Evolutionary conservation across 2,113 vertebrate genomes (phyloP), one percentile per base, ranked within the genome.

Genomic region (Rhipidura dahli): DNA sequence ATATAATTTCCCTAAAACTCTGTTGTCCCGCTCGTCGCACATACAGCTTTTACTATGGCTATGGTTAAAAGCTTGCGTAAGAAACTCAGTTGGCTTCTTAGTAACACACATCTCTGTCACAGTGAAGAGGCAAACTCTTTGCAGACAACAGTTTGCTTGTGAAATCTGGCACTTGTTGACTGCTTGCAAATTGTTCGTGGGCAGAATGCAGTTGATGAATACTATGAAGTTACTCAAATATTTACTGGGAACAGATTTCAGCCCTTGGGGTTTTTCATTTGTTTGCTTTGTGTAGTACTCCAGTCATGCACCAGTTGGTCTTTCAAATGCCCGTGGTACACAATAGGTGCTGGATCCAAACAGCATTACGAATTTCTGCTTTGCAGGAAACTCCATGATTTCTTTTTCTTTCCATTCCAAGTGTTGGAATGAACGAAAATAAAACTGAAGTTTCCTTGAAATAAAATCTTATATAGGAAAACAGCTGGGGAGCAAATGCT

Each of bases 201-300:
- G 68, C 64, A 96, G 44, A 86, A 71, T 10, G 1, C 56, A 83
- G 83, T 66, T 86, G 79, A 96, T 70, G 51, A 94, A 95, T 88
- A 94, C 80, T 94, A 75, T 68, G 68, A 96, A 96, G 89, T 90
- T 78, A 84, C 76, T 78, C 90, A 95, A 92, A 95, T 89, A 92
- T 96, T 97, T 95, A 94, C 92, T 82, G 73, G 42, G 56, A 96
- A 90, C 88, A 97, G 92, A 90, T 86, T 94, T 86, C 66, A 86
- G 78, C 72, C 86, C 80, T n/a, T 71, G 80, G 88, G 87, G 63
- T 3, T 72, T 91, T 89, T 69, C 78, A 47, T 61, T 87, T 95
- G 80, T 60, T 94, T 85, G 40, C 24, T 94, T 82, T 80, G 53
- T 60, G 51, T 64, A 26, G 61, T 79, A 23, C 57, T 89, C 73